Percentiles rank a stretch among this genome's conserved stretches.
Evolutionary conservation across 92 coral and sea anemone genomes (phyloP).

Genomic region (Bergia sp.): DNA sequence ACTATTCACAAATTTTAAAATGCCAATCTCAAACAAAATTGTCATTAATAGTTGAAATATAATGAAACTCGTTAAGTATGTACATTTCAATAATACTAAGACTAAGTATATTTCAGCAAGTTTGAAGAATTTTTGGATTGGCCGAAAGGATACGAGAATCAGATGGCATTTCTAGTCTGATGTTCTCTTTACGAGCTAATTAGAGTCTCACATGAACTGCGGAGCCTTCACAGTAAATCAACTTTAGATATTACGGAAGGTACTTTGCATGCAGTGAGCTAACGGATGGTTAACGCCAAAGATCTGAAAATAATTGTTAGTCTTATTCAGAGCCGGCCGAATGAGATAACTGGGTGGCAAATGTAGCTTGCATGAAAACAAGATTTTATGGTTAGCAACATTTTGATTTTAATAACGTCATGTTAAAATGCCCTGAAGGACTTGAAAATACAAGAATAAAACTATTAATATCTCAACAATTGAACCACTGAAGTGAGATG

Average conservation of each 20-base stretch:
- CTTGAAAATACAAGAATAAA: background rate
- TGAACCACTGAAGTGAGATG: background rate
- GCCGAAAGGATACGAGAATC: no score
- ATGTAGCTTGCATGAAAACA: background rate
- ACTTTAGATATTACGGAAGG: no score
- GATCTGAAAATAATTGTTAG: background rate
- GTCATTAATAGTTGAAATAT: no score
- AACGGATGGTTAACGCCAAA: background rate
- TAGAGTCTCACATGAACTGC: background rate
- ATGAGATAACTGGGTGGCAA: background rate
- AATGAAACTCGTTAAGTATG: no score
- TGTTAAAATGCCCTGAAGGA: background rate
- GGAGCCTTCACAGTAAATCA: background rate
- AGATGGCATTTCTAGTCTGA: no score
- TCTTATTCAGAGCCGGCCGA: background rate
- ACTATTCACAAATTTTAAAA: no score
- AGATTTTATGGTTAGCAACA: background rate
- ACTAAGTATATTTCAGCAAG: no score
- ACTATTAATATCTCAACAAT: background rate
- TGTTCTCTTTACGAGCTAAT: background rate
- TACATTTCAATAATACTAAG: no score
- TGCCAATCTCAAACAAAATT: no score
- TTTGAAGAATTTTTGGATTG: background rate
- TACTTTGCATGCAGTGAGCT: no score
- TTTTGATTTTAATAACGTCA: no score